These are phyloP conservation scores for Troides aeacus DNA, from an alignment of 2,888 invertebrate species.

Conservation along the genomic window DNA sequence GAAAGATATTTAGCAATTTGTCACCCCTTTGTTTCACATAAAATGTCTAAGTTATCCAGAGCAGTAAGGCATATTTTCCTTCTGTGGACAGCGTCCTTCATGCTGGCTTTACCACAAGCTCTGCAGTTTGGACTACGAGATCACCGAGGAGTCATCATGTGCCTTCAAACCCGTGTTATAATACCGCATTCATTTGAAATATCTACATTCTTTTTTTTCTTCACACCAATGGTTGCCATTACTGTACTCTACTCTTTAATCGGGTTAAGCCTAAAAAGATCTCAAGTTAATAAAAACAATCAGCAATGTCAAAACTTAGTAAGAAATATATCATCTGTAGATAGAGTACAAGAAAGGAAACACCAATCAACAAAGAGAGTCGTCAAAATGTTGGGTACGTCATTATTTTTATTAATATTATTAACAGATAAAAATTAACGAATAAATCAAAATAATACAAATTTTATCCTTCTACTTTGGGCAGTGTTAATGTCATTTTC, in stretches of 20 bases:
- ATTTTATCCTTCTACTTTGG: no score
- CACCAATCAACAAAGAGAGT: slow-evolving; percentile 83
- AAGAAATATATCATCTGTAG: slow-evolving; percentile 33
- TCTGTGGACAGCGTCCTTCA: slow-evolving; percentile 89
- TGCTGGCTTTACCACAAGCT: slow-evolving; percentile 86
- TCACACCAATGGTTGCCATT: slow-evolving; percentile 87
- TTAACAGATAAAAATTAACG: no score
- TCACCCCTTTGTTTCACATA: slow-evolving; percentile 85
- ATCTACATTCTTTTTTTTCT: slow-evolving; percentile 86
- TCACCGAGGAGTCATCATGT: slow-evolving; percentile 66
- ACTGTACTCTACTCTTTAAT: slow-evolving; percentile 86
- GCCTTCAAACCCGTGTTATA: slow-evolving; percentile 71
- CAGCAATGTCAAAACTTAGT: slow-evolving; percentile 39
- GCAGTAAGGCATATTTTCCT: slow-evolving; percentile 89
- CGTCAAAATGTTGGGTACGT: slow-evolving; percentile 88
- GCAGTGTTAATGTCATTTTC: no score
- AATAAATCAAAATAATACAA: no score
- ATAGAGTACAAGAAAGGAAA: slow-evolving; percentile 54
- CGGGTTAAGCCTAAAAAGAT: slow-evolving; percentile 80
- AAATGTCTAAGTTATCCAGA: slow-evolving; percentile 92
- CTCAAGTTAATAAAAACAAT: slow-evolving; percentile 52
- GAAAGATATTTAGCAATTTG: slow-evolving; percentile 85
- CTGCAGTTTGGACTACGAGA: slow-evolving; percentile 66
- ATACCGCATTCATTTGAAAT: slow-evolving; percentile 84
- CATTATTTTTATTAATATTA: slow-evolving; percentile 3